These are phyloP conservation scores for Polypterus bichir DNA, from an alignment of 2,113 vertebrate species.

Conservation along the genomic window DNA sequence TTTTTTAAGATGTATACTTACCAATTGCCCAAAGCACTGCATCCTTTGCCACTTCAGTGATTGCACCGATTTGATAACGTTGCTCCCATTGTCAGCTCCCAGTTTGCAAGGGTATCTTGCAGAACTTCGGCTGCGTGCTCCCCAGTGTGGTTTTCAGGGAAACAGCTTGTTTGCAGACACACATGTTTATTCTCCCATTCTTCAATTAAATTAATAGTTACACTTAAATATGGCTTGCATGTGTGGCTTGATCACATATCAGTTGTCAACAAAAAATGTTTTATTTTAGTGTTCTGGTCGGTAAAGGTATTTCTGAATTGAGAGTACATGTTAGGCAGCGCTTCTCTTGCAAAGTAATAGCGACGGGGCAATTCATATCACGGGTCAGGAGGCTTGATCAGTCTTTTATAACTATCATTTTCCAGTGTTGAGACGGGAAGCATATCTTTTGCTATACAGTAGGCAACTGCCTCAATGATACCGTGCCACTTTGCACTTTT, in stretches of 20 bases:
- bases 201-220: too few species aligned
- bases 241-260: background rate
- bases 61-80: too few species aligned
- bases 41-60: too few species aligned
- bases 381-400: constrained; percentile 5
- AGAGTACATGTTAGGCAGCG: constrained; percentile 11
- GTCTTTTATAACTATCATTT: constrained; percentile 4
- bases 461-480: background rate
- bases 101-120: too few species aligned
- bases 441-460: background rate
- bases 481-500: constrained; percentile 5
- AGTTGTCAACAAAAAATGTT: constrained; percentile 6
- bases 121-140: too few species aligned
- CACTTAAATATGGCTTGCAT: too few species aligned
- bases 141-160: too few species aligned
- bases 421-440: constrained; percentile 3
- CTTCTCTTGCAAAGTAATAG: constrained; percentile 19
- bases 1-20: too few species aligned
- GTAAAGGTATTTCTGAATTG: constrained; percentile 10
- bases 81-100: too few species aligned
- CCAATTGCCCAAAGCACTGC: too few species aligned
- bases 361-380: constrained; percentile 12
- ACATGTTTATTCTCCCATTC: too few species aligned
- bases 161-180: too few species aligned
- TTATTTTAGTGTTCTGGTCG: constrained; percentile 8